Conservation (phyloP, 1,140 invertebrate genomes). For the Asobara japonica region DNA sequence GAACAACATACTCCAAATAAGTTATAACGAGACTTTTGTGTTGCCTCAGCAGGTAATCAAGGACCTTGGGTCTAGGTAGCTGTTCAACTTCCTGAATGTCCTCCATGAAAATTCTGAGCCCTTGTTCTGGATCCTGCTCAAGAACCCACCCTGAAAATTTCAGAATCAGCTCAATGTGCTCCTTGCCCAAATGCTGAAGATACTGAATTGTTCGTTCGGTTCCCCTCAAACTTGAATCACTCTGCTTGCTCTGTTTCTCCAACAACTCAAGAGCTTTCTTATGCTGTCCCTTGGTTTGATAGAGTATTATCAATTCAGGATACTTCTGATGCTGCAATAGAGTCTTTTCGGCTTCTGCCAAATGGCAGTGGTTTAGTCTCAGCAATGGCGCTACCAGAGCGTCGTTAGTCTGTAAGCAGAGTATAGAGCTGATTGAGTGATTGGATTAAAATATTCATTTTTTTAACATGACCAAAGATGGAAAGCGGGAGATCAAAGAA, state of each 20-base stretch:
- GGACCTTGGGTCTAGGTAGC: slow-evolving; percentile 85
- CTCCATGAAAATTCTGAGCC: slow-evolving; percentile 75
- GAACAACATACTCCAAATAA: slow-evolving; percentile 94
- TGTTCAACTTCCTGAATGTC: slow-evolving; percentile 81
- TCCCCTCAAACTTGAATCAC: slow-evolving; percentile 82
- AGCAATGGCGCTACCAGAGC: slow-evolving; percentile 90
- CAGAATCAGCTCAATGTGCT: slow-evolving; percentile 91
- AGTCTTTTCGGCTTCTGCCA: slow-evolving; percentile 93
- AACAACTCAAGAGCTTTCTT: slow-evolving; percentile 90
- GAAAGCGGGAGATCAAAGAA: too few species aligned
- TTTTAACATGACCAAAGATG: too few species aligned
- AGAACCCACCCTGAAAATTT: slow-evolving; percentile 96
- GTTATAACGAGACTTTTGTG: slow-evolving; percentile 86
- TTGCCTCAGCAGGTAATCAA: slow-evolving; percentile 87
- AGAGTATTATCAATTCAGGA: slow-evolving; percentile 94
- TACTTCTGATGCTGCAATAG: slow-evolving; percentile 88
- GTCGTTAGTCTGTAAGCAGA: slow-evolving; percentile 85
- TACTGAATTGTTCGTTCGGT: slow-evolving; percentile 89
- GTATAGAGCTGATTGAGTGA: slow-evolving; percentile 28
- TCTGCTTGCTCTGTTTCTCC: slow-evolving; percentile 80
- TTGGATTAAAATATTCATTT: slow-evolving; percentile 35
- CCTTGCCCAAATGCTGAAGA: slow-evolving; percentile 87
- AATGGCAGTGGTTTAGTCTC: slow-evolving; percentile 93
- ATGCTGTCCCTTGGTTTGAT: slow-evolving; percentile 93
- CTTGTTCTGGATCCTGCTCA: slow-evolving; percentile 86